Evolutionary conservation across 2,113 vertebrate species (phyloP), one percentile per base, ranked within the genome.

Genomic region (Eurypyga helias): DNA sequence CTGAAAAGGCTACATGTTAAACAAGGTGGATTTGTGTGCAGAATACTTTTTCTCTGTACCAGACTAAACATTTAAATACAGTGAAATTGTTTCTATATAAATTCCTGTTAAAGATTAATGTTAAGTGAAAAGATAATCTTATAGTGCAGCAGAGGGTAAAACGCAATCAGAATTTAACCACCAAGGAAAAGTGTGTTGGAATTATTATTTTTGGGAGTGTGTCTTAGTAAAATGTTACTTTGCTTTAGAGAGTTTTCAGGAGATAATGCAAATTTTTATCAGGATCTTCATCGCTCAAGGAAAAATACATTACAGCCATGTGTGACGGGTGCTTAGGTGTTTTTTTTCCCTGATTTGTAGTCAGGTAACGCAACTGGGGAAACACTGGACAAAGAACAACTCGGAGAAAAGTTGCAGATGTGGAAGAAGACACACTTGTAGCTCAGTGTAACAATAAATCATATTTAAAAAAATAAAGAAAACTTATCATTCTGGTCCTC

Each of bases 11-110:
- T 89, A 43, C 2, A 0, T 60, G 49, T 52, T 65, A 20, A 90
- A 65, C 24, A 18, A 51, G 31, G 91, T 6, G 12, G 49, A 43
- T n/a, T 87, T 49, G 67, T 24, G 19, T 4, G 5, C 16, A 76
- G 75, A 94, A 79, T 48, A 18, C 29, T 64, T 85, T 26, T 31
- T 60, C 49, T 65, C 49, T 61, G 34, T 64, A 52, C 73, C 87
- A 91, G 91, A 95, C 84, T 91, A 95, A 96, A 93, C 89, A 83
- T 57, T 83, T 52, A 79, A 87, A 69, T 72, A 34, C 52, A 46
- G 16, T 9, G 61, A 41, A 58, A 28, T 65, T 45, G 31, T 89
- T 93, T 86, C 71, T 48, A 16, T 34, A 76, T 24, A 57, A 96
- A 94, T 85, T 71, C 89, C 62, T 58, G 18, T 36, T 72, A 28